phyloP scores from a whole-genome alignment of 2,113 vertebrate species.

The Saguinus imperator region DNA sequence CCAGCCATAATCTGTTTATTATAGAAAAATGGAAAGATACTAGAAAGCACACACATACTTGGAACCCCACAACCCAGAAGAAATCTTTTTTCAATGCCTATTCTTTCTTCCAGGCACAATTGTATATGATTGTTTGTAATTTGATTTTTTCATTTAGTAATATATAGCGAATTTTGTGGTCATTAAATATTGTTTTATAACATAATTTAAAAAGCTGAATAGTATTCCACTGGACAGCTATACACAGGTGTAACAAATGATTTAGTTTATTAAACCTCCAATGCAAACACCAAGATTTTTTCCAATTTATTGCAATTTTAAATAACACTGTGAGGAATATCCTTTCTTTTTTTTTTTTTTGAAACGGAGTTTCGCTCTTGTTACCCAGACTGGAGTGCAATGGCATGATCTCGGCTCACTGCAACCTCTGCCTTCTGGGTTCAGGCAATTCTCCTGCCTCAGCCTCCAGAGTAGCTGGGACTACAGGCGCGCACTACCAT shows the following conservation, averaged over 20 bases:
- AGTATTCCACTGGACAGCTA: background rate
- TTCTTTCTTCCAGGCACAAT: background rate
- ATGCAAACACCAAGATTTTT: background rate
- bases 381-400: too few species aligned
- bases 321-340: background rate
- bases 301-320: background rate
- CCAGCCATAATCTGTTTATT: background rate
- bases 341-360: background rate
- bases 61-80: background rate
- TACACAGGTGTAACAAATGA: background rate
- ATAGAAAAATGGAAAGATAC: background rate
- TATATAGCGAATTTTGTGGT: background rate
- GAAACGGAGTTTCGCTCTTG: too few species aligned
- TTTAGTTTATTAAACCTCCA: background rate
- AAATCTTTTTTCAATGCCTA: background rate
- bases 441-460: too few species aligned
- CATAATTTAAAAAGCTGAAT: background rate
- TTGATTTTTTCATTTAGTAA: conserved; percentile 24
- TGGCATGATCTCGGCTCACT: too few species aligned
- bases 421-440: too few species aligned
- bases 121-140: background rate
- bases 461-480: too few species aligned
- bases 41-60: background rate
- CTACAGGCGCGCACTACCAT: too few species aligned
- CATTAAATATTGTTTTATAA: background rate